Evolutionary conservation across 2,113 vertebrate species (phyloP).

Genomic region (Enhydra lutris): DNA sequence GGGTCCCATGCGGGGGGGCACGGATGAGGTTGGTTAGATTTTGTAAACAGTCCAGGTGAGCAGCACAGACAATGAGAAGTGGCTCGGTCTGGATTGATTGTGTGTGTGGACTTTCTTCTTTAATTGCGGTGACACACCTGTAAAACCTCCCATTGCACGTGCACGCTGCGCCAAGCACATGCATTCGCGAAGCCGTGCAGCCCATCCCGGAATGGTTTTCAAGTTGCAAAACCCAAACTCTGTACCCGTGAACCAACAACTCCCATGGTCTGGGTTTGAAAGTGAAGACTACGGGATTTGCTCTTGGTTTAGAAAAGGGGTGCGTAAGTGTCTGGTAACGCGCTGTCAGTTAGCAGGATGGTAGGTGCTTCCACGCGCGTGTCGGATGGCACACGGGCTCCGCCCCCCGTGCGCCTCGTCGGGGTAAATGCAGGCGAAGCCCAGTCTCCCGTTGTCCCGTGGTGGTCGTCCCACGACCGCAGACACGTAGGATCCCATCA

Average conservation of each 20-base stretch:
- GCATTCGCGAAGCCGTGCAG: fast-evolving
- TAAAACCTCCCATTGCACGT: background rate
- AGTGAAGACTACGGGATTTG: background rate
- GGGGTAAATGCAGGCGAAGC: background rate
- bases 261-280: background rate
- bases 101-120: background rate
- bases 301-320: fast-evolving
- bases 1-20: fast-evolving
- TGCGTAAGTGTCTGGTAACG: background rate
- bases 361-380: fast-evolving
- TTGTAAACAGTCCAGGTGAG: background rate
- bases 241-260: fast-evolving
- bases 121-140: background rate
- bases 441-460: fast-evolving
- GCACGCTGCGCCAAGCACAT: fast-evolving
- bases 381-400: background rate
- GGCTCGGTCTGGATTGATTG: background rate
- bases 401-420: fast-evolving
- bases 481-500: background rate
- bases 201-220: background rate
- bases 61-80: background rate
- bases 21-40: background rate
- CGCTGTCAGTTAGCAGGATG: fast-evolving
- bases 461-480: fast-evolving
- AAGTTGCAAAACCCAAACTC: background rate